A percentile compares a stretch with the other conserved stretches of the same genome.
Evolutionary conservation across 2,797 vertebrate genomes (phyloP).

Genomic region (Pogonophryne albipinna): DNA sequence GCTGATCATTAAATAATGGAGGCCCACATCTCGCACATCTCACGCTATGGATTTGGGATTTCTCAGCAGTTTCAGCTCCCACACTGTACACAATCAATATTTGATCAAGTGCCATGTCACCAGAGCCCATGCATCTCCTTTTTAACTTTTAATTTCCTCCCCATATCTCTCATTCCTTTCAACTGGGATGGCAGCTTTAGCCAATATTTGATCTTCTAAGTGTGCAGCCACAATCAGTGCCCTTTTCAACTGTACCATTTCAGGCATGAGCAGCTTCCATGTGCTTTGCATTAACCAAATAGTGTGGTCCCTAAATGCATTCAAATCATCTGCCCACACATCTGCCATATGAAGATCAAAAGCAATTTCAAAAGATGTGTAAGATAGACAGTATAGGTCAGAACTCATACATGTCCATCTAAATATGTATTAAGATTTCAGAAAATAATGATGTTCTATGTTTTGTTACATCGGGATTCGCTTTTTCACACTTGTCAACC

Average conservation of each 20-base stretch:
- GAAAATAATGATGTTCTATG: not conserved
- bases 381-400: not conserved
- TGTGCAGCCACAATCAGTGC: conserved; percentile 41
- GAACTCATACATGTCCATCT: not conserved
- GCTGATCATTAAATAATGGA: conserved; percentile 79
- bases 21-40: conserved; percentile 54
- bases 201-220: conserved; percentile 75
- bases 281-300: conserved; percentile 15
- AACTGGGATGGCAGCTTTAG: conserved; percentile 50
- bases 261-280: conserved; percentile 41
- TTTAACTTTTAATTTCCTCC: conserved; percentile 60
- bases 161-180: conserved; percentile 47
- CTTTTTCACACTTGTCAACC: not conserved
- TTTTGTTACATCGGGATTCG: not conserved
- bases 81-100: conserved; percentile 79
- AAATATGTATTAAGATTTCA: not conserved
- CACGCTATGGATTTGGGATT: conserved; percentile 67
- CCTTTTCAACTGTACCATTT: conserved; percentile 66
- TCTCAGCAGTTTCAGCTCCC: conserved; percentile 73
- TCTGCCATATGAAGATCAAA: not conserved
- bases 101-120: conserved; percentile 73
- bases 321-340: conserved; percentile 11
- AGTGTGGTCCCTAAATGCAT: conserved; percentile 15
- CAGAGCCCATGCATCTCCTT: conserved; percentile 32
- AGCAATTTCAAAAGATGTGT: no score